Conservation (phyloP, 2,888 invertebrate species). For the Celastrina argiolus region DNA sequence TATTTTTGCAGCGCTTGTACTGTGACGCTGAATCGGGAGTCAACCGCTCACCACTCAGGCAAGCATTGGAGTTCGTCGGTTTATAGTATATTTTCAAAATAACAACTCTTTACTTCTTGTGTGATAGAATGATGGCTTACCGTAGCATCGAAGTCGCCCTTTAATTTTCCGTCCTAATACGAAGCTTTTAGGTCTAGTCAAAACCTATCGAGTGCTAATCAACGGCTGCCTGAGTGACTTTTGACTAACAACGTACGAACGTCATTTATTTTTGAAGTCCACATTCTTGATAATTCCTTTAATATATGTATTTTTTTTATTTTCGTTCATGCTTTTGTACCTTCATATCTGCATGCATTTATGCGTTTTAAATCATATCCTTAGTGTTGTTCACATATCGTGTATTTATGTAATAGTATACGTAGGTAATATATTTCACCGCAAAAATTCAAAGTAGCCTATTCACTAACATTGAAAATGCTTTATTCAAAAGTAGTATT, state of each 20-base stretch:
- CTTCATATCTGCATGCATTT: slow-evolving; percentile 70
- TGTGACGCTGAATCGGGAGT: slow-evolving; percentile 83
- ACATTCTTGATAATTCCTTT: slow-evolving; percentile 41
- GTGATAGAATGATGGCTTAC: slow-evolving; percentile 75
- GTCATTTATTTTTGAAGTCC: slow-evolving; percentile 78
- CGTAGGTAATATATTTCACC: slow-evolving; percentile 38
- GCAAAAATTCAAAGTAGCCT: slow-evolving; percentile 44
- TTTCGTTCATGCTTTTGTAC: slow-evolving; percentile 66
- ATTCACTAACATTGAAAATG: slow-evolving; percentile 60
- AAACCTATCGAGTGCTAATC: slow-evolving; percentile 67
- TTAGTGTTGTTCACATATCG: slow-evolving; percentile 45
- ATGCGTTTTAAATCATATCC: slow-evolving; percentile 59
- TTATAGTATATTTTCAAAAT: slow-evolving; percentile 73
- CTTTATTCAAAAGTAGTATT: slow-evolving; percentile 44
- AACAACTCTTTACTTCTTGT: slow-evolving; percentile 70
- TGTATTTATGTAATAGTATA: slow-evolving; percentile 21
- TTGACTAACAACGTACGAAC: slow-evolving; percentile 62
- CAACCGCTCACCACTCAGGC: slow-evolving; percentile 87
- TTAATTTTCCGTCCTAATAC: slow-evolving; percentile 48
- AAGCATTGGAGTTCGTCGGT: slow-evolving; percentile 81
- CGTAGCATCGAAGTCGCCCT: slow-evolving; percentile 52
- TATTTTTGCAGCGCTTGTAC: slow-evolving; percentile 88
- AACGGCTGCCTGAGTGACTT: slow-evolving; percentile 78
- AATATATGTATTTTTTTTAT: slow-evolving; percentile 45
- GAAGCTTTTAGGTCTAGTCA: slow-evolving; percentile 50